Evolutionary conservation across 30 jellyfish, hydroid and myxozoan species (phyloP).

Genomic region (Hydractinia symbiolongicarpus): DNA sequence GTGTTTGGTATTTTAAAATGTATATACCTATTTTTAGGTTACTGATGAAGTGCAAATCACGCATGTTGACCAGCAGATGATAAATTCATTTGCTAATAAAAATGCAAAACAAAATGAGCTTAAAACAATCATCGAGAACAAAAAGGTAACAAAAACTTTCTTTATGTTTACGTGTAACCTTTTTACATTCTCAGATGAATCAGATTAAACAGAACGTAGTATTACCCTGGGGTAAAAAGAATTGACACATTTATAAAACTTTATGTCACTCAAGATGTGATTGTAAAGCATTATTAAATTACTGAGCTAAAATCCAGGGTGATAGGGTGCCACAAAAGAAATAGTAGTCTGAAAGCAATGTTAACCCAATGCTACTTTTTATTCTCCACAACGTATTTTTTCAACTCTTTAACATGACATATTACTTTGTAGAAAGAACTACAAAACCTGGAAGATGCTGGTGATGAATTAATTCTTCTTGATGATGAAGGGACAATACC

Average conservation of each 20-base stretch:
- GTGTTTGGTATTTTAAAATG: not conserved
- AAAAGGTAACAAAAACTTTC: conserved; percentile 42
- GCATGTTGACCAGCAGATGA: conserved; percentile 76
- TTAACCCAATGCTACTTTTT: not conserved
- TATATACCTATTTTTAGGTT: not conserved
- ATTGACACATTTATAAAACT: no score
- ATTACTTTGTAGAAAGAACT: conserved; percentile 63
- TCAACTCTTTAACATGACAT: not conserved
- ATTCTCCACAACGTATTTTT: not conserved
- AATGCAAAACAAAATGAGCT: conserved; percentile 79
- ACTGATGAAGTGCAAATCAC: conserved; percentile 76
- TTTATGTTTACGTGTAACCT: not conserved
- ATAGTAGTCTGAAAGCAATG: not conserved
- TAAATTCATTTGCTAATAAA: conserved; percentile 78
- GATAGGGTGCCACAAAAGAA: not conserved
- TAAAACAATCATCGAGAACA: conserved; percentile 56
- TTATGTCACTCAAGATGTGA: no score
- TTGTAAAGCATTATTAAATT: no score
- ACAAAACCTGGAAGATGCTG: conserved; percentile 89
- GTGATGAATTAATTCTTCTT: conserved; percentile 66
- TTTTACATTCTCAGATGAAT: not conserved
- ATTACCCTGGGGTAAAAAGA: no score
- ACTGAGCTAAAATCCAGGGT: no score
- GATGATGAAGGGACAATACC: conserved; percentile 80
- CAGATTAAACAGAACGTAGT: no score